These are phyloP conservation scores for Silurus aristotelis DNA, from an alignment of 2,797 vertebrate species.

Conservation along the genomic window DNA sequence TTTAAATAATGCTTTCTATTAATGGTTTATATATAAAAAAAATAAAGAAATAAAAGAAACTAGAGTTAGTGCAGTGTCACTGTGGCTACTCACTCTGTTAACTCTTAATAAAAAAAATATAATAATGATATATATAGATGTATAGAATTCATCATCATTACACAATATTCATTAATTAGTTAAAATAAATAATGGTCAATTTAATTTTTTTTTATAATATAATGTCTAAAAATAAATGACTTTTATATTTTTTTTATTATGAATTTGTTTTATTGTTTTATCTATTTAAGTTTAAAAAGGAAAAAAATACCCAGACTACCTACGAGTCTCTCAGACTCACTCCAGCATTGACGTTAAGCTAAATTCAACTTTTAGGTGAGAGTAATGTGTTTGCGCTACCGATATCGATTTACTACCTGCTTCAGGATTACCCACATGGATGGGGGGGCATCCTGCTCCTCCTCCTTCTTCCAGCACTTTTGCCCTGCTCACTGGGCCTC, in stretches of 20 bases:
- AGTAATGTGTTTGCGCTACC: conserved; percentile 2
- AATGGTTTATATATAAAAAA: no score
- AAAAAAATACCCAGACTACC: no score
- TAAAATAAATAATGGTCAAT: not conserved
- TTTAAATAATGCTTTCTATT: no score
- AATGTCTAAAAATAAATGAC: not conserved
- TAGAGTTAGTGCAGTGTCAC: no score
- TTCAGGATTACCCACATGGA: conserved; percentile 40
- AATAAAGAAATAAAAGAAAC: no score
- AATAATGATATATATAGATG: no score
- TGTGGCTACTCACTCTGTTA: no score
- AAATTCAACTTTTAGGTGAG: conserved; percentile 7
- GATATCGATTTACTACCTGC: conserved; percentile 31
- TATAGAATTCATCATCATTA: not conserved
- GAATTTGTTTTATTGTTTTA: no score
- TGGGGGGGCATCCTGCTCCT: not conserved
- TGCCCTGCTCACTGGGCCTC: conserved; percentile 59
- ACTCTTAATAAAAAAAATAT: no score
- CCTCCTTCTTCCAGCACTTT: conserved; percentile 39
- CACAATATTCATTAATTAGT: not conserved
- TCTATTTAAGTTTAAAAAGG: no score
- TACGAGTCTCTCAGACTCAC: not conserved
- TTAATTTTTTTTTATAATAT: no score
- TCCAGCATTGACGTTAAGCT: not conserved
- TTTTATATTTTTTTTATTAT: no score